Evolutionary conservation across 2,113 vertebrate genomes (phyloP).

Genomic region (Ardeotis arabs): DNA sequence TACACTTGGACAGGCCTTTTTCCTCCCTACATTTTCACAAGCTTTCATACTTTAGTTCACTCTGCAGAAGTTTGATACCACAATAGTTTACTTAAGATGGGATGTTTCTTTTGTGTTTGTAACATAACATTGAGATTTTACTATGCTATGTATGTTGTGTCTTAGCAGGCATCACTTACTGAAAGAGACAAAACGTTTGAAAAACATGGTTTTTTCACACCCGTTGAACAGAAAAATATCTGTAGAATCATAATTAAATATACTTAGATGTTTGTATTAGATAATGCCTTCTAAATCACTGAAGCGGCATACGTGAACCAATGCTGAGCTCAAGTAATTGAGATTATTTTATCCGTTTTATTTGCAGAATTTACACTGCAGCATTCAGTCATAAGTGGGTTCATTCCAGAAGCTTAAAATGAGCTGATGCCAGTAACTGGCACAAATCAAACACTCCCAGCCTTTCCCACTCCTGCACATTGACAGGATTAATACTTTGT

Average conservation of each 20-base stretch:
- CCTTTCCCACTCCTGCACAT: neutral
- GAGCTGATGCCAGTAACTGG: constrained; percentile 11
- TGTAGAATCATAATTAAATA: neutral
- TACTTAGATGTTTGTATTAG: constrained; percentile 8
- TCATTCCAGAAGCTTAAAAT: constrained; percentile 53
- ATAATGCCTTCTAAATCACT: constrained; percentile 16
- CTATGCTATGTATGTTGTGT: neutral
- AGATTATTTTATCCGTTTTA: constrained; percentile 31
- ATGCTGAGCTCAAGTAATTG: neutral
- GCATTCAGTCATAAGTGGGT: neutral
- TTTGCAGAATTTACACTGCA: constrained; percentile 29
- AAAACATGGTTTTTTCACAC: neutral
- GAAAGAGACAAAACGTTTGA: neutral
- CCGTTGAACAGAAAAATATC: neutral
- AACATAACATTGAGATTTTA: neutral
- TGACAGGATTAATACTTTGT: constrained; percentile 22
- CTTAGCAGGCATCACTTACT: neutral
- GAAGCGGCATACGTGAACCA: neutral
- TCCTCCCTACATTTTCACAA: neutral
- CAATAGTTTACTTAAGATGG: neutral
- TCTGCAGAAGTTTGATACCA: neutral
- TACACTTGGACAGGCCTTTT: neutral
- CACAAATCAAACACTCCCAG: constrained; percentile 23
- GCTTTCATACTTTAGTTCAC: neutral
- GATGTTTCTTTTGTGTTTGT: neutral